Evolutionary conservation across 2,113 vertebrate genomes (phyloP).

Genomic region (Eptesicus fuscus): DNA sequence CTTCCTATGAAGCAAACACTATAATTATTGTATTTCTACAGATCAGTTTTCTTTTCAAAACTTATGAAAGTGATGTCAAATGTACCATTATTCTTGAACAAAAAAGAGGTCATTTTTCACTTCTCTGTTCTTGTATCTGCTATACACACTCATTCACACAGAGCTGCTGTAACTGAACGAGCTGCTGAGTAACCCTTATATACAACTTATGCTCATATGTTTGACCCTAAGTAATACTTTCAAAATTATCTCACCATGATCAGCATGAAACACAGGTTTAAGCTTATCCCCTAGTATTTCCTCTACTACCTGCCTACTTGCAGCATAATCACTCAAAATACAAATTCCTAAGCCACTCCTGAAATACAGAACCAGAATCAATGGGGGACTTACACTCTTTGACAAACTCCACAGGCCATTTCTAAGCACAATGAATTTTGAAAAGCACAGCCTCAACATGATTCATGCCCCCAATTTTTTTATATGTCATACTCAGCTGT

Average conservation of each 20-base stretch:
- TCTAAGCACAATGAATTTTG: not conserved
- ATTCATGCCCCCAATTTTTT: not conserved
- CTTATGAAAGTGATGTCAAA: not conserved
- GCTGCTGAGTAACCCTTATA: not conserved
- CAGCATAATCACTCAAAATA: not conserved
- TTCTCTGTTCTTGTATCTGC: not conserved
- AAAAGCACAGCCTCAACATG: not conserved
- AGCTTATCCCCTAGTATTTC: not conserved
- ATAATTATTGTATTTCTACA: not conserved
- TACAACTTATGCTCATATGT: not conserved
- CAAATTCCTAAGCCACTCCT: not conserved
- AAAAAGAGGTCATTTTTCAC: not conserved
- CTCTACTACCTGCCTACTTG: not conserved
- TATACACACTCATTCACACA: not conserved
- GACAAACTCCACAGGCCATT: not conserved
- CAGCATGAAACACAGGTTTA: not conserved
- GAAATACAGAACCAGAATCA: not conserved
- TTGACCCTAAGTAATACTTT: not conserved
- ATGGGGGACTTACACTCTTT: not conserved
- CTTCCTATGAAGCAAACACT: not conserved
- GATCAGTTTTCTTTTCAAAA: not conserved
- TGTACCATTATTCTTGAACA: not conserved
- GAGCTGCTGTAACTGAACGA: not conserved
- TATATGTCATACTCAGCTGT: not conserved
- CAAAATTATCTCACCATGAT: not conserved